phyloP scores from a whole-genome alignment of 2,888 invertebrate species.

The Drosophila infuscata region DNA sequence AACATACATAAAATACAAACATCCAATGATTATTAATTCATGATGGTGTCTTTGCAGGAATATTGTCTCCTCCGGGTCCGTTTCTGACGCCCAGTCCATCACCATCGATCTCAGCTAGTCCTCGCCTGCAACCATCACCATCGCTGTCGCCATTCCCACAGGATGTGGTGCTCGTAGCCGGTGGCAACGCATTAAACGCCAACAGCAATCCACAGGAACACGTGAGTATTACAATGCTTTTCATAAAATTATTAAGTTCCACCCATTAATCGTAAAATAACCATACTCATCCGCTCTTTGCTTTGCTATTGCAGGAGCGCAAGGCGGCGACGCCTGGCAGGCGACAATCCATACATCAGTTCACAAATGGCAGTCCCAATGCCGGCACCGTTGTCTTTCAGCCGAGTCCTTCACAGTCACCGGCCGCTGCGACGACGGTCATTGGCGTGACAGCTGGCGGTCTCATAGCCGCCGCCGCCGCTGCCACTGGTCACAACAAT shows the following conservation, averaged over 20 bases:
- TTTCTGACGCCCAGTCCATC: constrained; percentile 86
- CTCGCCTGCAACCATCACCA: constrained; percentile 85
- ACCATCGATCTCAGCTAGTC: constrained; percentile 86
- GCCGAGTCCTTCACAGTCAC: constrained; percentile 85
- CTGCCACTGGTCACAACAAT: constrained; percentile 52
- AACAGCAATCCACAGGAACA: constrained; percentile 85
- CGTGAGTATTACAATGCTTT: constrained; percentile 64
- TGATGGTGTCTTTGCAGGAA: constrained; percentile 76
- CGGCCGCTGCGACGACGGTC: constrained; percentile 84
- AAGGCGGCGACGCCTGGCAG: constrained; percentile 86
- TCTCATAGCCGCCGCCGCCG: constrained; percentile 69
- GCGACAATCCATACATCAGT: constrained; percentile 85
- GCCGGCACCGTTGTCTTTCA: constrained; percentile 85
- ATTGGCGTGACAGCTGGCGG: constrained; percentile 84
- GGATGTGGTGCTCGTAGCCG: constrained; percentile 85
- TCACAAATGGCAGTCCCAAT: constrained; percentile 85
- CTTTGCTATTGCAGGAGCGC: constrained; percentile 80
- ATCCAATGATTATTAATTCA: constrained; percentile 27
- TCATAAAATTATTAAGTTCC: not conserved
- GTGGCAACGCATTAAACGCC: constrained; percentile 84
- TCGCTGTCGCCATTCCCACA: constrained; percentile 85
- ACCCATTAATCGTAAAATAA: constrained; percentile 5
- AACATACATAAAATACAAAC: not conserved
- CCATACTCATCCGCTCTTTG: not conserved
- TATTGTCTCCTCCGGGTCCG: constrained; percentile 86